A percentile compares a stretch with the other conserved stretches of the same genome.
These are phyloP conservation scores for Nomada flava DNA, from an alignment of 2,888 invertebrate genomes.

Conservation along the genomic window DNA sequence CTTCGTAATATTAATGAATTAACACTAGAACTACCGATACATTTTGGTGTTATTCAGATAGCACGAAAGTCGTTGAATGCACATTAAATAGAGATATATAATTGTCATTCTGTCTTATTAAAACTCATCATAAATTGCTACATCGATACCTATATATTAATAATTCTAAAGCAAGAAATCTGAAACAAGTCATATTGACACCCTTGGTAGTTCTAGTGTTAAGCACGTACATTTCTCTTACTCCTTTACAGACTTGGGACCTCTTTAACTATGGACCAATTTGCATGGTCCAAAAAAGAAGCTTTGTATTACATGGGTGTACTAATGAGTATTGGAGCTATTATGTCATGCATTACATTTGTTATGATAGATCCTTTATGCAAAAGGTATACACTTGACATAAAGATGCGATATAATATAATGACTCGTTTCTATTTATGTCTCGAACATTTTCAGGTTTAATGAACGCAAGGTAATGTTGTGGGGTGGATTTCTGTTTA, in stretches of 20 bases:
- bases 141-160: too few species aligned
- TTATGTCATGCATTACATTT: conserved; percentile 91
- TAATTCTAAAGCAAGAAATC: too few species aligned
- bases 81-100: too few species aligned
- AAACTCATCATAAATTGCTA: too few species aligned
- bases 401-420: not conserved
- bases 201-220: too few species aligned
- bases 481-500: conserved; percentile 93
- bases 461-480: conserved; percentile 92
- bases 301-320: conserved; percentile 93
- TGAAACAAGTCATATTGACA: too few species aligned
- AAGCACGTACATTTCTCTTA: conserved; percentile 2
- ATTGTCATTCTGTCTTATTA: too few species aligned
- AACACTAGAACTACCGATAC: too few species aligned
- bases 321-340: conserved; percentile 91
- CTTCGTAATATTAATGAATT: not conserved
- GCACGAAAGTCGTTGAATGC: too few species aligned
- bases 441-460: conserved; percentile 83
- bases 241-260: conserved; percentile 88
- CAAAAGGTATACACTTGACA: conserved; percentile 83
- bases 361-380: conserved; percentile 89
- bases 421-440: not conserved
- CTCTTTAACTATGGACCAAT: conserved; percentile 94
- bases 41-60: too few species aligned
- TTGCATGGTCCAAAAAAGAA: conserved; percentile 92